phyloP scores from a whole-genome alignment of 1,140 invertebrate genomes.

The Pemphigus obesinymphae region DNA sequence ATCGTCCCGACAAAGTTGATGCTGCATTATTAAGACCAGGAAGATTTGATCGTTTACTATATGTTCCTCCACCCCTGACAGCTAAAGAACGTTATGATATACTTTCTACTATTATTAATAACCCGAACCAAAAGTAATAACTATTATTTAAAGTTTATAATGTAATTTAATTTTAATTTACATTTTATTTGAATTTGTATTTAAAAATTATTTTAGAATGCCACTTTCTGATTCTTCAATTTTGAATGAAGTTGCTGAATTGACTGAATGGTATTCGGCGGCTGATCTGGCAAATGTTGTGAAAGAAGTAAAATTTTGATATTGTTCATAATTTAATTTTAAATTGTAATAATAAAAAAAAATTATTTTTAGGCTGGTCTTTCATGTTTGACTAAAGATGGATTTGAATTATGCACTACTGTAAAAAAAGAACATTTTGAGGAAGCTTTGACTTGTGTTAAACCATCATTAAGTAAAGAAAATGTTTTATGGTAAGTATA shows the following conservation, averaged over 20 bases:
- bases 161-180: background rate
- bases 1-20: constrained; percentile 74
- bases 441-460: constrained; percentile 53
- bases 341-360: background rate
- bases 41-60: constrained; percentile 67
- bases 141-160: background rate
- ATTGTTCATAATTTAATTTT: constrained; percentile 8
- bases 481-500: constrained; percentile 52
- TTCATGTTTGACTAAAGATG: constrained; percentile 58
- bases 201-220: constrained; percentile 51
- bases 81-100: constrained; percentile 60
- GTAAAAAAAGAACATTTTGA: constrained; percentile 57
- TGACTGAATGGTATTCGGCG: constrained; percentile 67
- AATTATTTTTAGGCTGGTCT: constrained; percentile 60
- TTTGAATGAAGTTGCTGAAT: constrained; percentile 56
- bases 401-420: constrained; percentile 51
- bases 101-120: constrained; percentile 55
- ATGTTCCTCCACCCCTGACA: constrained; percentile 68
- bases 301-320: constrained; percentile 56
- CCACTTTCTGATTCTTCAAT: constrained; percentile 59
- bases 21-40: constrained; percentile 70
- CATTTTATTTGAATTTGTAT: background rate
- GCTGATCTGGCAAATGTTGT: constrained; percentile 71
- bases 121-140: background rate
- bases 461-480: constrained; percentile 54